These are phyloP conservation scores for Monopterus albus DNA, from an alignment of 2,113 vertebrate genomes.

Conservation along the genomic window DNA sequence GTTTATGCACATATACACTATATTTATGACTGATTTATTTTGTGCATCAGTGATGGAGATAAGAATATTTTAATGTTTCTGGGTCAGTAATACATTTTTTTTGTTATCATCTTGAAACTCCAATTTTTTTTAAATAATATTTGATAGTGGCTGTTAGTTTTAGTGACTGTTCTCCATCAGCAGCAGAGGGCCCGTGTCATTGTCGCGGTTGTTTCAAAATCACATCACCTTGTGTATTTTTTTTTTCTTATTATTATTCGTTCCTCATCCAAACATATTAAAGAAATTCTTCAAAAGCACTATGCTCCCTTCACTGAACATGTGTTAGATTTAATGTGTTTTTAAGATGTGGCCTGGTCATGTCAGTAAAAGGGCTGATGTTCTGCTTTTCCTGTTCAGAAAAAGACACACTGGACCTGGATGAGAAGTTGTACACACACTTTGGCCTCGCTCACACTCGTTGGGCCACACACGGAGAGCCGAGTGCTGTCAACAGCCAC, in stretches of 20 bases:
- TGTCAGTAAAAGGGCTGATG: neutral
- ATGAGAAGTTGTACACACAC: constrained; percentile 88
- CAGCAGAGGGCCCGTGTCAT: too few species aligned
- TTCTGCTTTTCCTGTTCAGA: constrained; percentile 75
- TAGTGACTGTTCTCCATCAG: neutral
- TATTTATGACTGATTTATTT: neutral
- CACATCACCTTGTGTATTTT: neutral
- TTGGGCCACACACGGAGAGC: constrained; percentile 95
- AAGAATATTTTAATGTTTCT: neutral
- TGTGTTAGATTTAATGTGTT: too few species aligned
- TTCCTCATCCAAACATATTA: neutral
- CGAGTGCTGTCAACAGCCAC: constrained; percentile 92
- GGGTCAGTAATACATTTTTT: neutral
- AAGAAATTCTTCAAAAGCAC: neutral
- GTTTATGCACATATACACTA: constrained; percentile 62
- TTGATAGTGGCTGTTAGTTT: neutral
- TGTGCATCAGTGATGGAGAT: too few species aligned
- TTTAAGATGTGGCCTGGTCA: neutral
- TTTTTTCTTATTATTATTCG: too few species aligned
- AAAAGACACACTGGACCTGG: constrained; percentile 89
- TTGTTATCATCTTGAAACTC: neutral
- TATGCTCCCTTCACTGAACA: neutral
- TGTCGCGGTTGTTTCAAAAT: neutral
- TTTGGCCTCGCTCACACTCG: constrained; percentile 96
- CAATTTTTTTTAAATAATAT: neutral